A percentile compares a stretch with the other conserved stretches of the same genome.
These are phyloP conservation scores for Lithophane semibrunnea DNA, from an alignment of 2,888 invertebrate species.

Conservation along the genomic window DNA sequence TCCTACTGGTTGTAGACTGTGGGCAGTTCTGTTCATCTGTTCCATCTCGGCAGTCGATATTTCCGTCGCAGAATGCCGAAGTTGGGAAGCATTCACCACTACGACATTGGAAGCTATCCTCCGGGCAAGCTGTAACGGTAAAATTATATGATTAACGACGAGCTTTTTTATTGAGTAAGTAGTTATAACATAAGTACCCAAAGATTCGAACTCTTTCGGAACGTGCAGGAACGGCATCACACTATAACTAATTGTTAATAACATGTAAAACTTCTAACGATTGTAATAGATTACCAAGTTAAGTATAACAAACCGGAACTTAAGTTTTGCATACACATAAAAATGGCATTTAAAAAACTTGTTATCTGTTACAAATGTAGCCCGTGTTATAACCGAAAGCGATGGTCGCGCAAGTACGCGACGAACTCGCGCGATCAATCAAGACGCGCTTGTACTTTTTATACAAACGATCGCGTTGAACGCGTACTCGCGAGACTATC, in stretches of 20 bases:
- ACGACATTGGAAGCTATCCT: constrained; percentile 92
- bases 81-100: constrained; percentile 92
- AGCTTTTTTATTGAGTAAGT: neutral
- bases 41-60: constrained; percentile 91
- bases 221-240: constrained; percentile 41
- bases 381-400: neutral
- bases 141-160: constrained; percentile 8
- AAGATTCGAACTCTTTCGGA: neutral
- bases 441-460: neutral
- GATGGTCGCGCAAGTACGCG: no score
- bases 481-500: neutral
- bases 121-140: constrained; percentile 90
- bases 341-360: neutral
- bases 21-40: constrained; percentile 92
- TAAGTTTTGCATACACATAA: neutral
- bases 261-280: neutral
- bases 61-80: constrained; percentile 91
- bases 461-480: neutral
- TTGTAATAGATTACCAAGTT: constrained; percentile 13
- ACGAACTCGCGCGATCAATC: no score
- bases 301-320: neutral
- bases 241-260: constrained; percentile 26
- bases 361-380: constrained; percentile 26
- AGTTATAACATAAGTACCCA: neutral
- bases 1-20: constrained; percentile 14